phyloP scores from a whole-genome alignment of 2,113 vertebrate species.

The Trematocara marginatum region DNA sequence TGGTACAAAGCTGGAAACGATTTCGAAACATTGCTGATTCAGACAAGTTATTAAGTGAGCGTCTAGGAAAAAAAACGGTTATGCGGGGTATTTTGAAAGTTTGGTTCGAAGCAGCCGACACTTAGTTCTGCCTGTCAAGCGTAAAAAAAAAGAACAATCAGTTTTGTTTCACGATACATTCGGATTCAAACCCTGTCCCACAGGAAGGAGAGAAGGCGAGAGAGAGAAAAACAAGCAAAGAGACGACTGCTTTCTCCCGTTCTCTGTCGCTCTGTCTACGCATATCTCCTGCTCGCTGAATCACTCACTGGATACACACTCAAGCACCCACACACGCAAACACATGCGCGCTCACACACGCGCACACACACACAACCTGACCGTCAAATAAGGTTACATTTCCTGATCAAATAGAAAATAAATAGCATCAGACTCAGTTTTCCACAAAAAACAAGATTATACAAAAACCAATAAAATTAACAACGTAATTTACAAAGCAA shows the following conservation, averaged over 20 bases:
- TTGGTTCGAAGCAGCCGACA: slow-evolving; percentile 42
- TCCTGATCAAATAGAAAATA: slow-evolving; percentile 70
- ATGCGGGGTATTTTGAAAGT: slow-evolving; percentile 17
- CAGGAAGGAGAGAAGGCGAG: slow-evolving; percentile 50
- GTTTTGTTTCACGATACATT: slow-evolving; percentile 62
- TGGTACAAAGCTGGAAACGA: neutral
- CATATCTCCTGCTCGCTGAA: slow-evolving; percentile 19
- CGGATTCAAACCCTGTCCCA: slow-evolving; percentile 60
- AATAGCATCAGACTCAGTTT: slow-evolving; percentile 66
- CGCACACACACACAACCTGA: slow-evolving; percentile 41
- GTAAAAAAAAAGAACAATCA: slow-evolving; percentile 50
- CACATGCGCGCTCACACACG: neutral
- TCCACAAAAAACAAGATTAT: slow-evolving; percentile 57
- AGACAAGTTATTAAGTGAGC: slow-evolving; percentile 1
- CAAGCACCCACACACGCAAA: neutral
- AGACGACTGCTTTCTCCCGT: slow-evolving; percentile 8
- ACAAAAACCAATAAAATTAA: slow-evolving; percentile 65
- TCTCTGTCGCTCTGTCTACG: slow-evolving; percentile 27
- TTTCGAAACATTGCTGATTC: slow-evolving; percentile 25
- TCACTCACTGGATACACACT: slow-evolving; percentile 14
- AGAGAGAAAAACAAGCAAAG: slow-evolving; percentile 43
- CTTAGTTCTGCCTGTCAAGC: slow-evolving; percentile 26
- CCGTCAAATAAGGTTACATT: slow-evolving; percentile 57
- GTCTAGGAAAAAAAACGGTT: slow-evolving; percentile 7
- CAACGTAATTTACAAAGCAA: slow-evolving; percentile 59